phyloP scores from a whole-genome alignment of 2,797 vertebrate genomes.

The Threskiornis aethiopicus region DNA sequence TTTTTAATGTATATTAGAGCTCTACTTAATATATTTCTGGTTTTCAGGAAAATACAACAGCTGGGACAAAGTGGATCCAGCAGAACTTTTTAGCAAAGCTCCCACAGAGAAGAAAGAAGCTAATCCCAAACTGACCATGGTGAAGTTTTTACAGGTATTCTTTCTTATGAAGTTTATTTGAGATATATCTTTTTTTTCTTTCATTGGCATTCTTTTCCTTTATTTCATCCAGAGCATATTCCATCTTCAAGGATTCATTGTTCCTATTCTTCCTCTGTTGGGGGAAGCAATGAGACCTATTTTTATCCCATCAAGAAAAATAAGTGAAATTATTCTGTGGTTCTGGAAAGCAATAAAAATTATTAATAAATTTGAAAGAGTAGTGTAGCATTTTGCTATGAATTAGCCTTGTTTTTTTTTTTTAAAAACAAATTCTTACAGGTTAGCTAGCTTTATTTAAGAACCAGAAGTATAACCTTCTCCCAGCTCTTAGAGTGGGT shows the following conservation, averaged over 20 bases:
- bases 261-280: neutral
- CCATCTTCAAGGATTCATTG: neutral
- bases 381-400: neutral
- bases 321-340: neutral
- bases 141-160: constrained; percentile 93
- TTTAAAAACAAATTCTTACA: neutral
- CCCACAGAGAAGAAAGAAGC: constrained; percentile 98
- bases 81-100: constrained; percentile 95
- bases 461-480: neutral
- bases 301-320: neutral
- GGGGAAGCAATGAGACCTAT: neutral
- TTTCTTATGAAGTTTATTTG: neutral
- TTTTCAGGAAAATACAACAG: constrained; percentile 93
- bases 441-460: neutral
- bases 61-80: constrained; percentile 98
- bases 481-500: neutral
- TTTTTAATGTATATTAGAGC: neutral
- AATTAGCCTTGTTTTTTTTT: neutral
- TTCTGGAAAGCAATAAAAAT: neutral
- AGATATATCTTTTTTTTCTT: neutral
- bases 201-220: neutral
- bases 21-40: neutral
- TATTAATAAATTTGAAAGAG: neutral
- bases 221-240: neutral
- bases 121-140: constrained; percentile 95